Evolutionary conservation across 2,113 vertebrate genomes (phyloP), one percentile per base, ranked within the genome.

Genomic region (Pachypanchax playfairii): DNA sequence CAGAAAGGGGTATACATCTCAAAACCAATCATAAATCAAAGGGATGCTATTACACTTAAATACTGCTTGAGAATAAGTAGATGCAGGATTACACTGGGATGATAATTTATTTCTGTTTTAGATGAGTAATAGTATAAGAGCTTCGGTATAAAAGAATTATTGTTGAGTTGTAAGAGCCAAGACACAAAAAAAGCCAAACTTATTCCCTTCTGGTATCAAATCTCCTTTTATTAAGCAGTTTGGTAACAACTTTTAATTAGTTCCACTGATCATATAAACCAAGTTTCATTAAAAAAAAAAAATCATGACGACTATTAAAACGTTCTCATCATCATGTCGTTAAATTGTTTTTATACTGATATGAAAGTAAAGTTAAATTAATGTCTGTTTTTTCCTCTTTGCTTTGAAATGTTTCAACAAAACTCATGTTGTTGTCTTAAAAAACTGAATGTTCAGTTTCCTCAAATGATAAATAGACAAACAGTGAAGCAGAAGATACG

Each of bases 21-120:
- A 3, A 0, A 38, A 17, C 13, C 28, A 48, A 18, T 68, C 25
- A 56, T 47, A 21, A 33, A 68, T 52, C 21, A 26, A 36, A 59
- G 1, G 2, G 1, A 64, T 21, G 7, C 12, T 18, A 1, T 29
- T 29, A n/a, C 13, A 28, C 3, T 15, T 8, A 11, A 61, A 63
- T 55, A 4, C 13, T 9, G 9, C 28, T 13, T 0, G 33, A 70
- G 21, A 26, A 18, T 17, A 43, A 4, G 0, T 6, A 7, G 18
- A 48, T 10, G 4, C 13, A 5, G 22, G 4, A 11, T 20, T 18
- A 13, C 18, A 29, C 8, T 42, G 4, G 22, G 10, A 42, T 53
- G 48, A 63, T 24, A 22, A 49, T 24, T 22, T 15, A 36, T 38
- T 33, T 36, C 8, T 1, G 14, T 2, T 28, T 22, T 61, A 24